A percentile compares a stretch with the other conserved stretches of the same genome.
phyloP scores from a whole-genome alignment of 35 echinoderm and acorn worm species.

The Strongylocentrotus purpuratus region DNA sequence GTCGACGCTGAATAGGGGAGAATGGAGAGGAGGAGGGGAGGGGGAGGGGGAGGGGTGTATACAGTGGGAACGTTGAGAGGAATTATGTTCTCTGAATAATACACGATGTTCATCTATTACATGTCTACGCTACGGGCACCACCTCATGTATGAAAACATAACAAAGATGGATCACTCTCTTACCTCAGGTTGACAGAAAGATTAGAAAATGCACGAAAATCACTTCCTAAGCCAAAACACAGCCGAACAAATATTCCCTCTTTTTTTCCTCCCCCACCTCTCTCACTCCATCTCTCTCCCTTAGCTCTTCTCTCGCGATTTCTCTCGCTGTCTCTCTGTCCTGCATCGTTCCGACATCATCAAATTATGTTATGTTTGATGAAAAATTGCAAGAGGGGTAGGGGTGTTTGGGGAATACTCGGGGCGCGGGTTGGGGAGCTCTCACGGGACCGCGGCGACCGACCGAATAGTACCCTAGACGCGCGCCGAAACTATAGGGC shows the following conservation, averaged over 20 bases:
- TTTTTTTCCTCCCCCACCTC: neutral
- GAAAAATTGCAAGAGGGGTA: constrained; percentile 29
- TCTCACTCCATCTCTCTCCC: neutral
- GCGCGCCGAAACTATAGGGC: constrained; percentile 20
- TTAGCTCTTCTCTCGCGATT: neutral
- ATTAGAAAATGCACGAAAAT: constrained; percentile 44
- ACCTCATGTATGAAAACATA: neutral
- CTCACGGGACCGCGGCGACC: neutral
- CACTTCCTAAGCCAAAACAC: constrained; percentile 33
- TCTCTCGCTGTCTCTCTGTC: neutral
- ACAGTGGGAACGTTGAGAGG: neutral
- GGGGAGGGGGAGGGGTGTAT: too few species aligned
- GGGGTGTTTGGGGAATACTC: neutral
- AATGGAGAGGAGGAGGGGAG: too few species aligned
- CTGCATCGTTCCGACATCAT: neutral
- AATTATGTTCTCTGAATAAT: constrained; percentile 28
- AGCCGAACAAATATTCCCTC: neutral
- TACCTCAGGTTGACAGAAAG: neutral
- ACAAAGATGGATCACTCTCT: neutral
- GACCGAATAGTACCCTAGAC: constrained; percentile 26
- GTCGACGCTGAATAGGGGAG: too few species aligned
- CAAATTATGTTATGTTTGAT: constrained; percentile 28
- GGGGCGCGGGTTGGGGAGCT: neutral
- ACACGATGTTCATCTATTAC: constrained; percentile 3
- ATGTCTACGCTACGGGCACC: neutral